These are phyloP conservation scores for Saccopteryx bilineata DNA, from an alignment of 2,113 vertebrate species.

Conservation along the genomic window DNA sequence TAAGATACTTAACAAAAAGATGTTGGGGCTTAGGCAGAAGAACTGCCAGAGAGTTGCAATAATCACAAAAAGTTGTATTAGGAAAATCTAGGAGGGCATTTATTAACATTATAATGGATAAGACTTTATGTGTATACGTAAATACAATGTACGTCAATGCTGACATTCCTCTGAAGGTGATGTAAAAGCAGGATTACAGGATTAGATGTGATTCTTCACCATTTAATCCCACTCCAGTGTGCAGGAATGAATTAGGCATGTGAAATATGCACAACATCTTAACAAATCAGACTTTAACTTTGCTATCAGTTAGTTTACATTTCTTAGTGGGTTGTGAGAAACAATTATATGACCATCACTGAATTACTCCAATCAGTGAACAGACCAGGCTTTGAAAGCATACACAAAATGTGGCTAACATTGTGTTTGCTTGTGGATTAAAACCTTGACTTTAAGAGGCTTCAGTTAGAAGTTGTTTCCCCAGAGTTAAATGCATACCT, in stretches of 20 bases:
- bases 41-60: background rate
- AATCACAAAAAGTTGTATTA: constrained; percentile 4
- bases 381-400: constrained; percentile 9
- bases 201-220: background rate
- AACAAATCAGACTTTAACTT: constrained; percentile 61
- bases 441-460: background rate
- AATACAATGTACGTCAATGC: background rate
- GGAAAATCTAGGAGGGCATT: background rate
- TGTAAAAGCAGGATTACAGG: background rate
- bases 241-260: constrained; percentile 57
- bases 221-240: constrained; percentile 29
- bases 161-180: constrained; percentile 59
- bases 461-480: constrained; percentile 35
- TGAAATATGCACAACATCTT: constrained; percentile 50
- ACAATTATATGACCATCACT: background rate
- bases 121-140: background rate
- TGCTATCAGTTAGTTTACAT: constrained; percentile 72
- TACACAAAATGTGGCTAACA: background rate
- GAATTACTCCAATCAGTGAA: constrained; percentile 35
- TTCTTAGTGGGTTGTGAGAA: constrained; percentile 66
- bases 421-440: constrained; percentile 14
- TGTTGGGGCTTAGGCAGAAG: background rate
- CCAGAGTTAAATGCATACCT: background rate
- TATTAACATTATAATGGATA: background rate
- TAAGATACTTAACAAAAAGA: background rate